These are phyloP conservation scores for Montifringilla adamsi DNA, from an alignment of 2,113 vertebrate species.

Conservation along the genomic window DNA sequence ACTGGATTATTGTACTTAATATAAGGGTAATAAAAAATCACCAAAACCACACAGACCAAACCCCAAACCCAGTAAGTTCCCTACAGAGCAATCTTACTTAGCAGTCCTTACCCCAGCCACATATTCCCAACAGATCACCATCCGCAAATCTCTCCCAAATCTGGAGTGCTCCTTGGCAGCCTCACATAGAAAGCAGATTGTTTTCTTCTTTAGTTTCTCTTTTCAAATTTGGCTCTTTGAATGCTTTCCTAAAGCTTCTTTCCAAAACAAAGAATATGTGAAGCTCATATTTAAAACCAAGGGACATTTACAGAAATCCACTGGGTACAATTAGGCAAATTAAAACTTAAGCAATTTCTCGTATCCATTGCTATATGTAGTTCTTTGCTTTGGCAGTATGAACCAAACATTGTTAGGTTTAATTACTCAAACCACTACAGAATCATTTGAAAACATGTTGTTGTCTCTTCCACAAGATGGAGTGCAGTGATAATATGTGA, in stretches of 20 bases:
- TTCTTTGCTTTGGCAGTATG: background rate
- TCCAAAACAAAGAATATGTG: background rate
- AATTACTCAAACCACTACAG: background rate
- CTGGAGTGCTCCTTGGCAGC: background rate
- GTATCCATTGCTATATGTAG: background rate
- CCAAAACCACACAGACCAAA: background rate
- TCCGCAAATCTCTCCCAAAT: background rate
- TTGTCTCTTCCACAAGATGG: slow-evolving; percentile 55
- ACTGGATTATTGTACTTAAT: background rate
- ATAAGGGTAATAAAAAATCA: background rate
- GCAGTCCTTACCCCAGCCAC: background rate
- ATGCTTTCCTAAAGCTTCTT: background rate
- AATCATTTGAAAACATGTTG: background rate
- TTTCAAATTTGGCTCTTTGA: background rate
- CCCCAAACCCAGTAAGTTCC: background rate
- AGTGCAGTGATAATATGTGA: slow-evolving; percentile 45
- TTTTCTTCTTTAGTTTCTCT: background rate
- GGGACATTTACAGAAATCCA: background rate
- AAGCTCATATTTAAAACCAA: background rate
- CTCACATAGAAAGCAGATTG: background rate
- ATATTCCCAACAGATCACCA: background rate
- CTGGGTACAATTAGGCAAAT: background rate
- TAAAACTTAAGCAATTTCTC: background rate
- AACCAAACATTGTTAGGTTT: background rate
- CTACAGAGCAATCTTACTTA: background rate